phyloP scores from a whole-genome alignment of 2,888 invertebrate genomes.

The Hylaea fasciaria region DNA sequence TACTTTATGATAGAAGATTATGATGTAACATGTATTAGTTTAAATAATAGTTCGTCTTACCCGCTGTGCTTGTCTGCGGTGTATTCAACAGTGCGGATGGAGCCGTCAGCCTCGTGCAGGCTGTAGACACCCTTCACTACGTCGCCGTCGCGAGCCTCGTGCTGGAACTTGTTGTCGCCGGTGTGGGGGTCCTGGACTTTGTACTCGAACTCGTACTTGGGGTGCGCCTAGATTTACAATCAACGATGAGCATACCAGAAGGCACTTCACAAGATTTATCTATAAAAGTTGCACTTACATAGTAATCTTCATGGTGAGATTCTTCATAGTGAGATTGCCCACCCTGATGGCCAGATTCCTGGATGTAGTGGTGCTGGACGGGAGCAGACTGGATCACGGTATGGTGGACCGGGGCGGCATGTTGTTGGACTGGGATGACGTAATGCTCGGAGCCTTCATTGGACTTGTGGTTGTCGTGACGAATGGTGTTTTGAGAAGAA shows the following conservation, averaged over 20 bases:
- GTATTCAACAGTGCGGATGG: constrained; percentile 69
- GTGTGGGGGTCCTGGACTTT: constrained; percentile 83
- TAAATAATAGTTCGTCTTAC: constrained; percentile 50
- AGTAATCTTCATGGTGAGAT: constrained; percentile 52
- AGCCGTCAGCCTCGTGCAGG: constrained; percentile 63
- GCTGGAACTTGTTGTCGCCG: constrained; percentile 83
- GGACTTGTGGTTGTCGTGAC: constrained; percentile 43
- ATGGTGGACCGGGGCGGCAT: constrained; percentile 50
- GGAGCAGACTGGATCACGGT: constrained; percentile 48
- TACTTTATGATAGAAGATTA: no score
- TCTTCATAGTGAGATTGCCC: constrained; percentile 39
- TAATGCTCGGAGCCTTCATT: constrained; percentile 39
- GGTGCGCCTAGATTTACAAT: constrained; percentile 63
- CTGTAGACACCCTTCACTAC: constrained; percentile 76
- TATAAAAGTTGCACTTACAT: constrained; percentile 50
- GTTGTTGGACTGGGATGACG: constrained; percentile 45
- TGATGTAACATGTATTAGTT: no score
- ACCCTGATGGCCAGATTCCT: constrained; percentile 27
- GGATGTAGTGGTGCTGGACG: constrained; percentile 43
- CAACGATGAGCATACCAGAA: neutral
- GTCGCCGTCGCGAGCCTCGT: constrained; percentile 83
- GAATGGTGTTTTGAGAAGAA: constrained; percentile 48
- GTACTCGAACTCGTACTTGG: constrained; percentile 82
- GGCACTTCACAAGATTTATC: neutral
- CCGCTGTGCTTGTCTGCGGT: constrained; percentile 78